Base-by-base conservation (phyloP, 2,888 invertebrate genomes). In the Limulus polyphemus region DNA sequence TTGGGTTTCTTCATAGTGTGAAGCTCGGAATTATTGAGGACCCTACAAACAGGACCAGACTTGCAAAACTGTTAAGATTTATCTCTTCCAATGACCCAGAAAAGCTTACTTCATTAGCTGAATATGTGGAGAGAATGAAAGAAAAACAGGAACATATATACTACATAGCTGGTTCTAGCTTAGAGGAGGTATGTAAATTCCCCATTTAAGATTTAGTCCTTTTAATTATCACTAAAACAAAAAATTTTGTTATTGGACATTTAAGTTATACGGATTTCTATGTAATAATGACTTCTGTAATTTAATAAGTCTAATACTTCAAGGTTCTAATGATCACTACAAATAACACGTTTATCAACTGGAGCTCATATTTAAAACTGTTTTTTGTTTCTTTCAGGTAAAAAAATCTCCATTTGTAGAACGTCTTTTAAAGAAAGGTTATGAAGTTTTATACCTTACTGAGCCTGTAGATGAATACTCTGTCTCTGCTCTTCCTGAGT, bases 391-490 rank as follows among this genome's bases (percentile, higher is more conserved):
- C 67, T 58, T n/a, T 32, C 68, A 80, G 79, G 90, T 93, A 52
- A 86, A 84, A 73, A 84, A 82, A 69, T 93, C 94, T 10, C 98
- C 98, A 58, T 99, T 99, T 78, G 95, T 94, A 58, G 99, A 99
- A 79, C 83, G 94, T 57, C 81, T 99, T 50, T 79, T 92, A 71
- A 85, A 85, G 75, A 92, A 91, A 77, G 97, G 97, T 13, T 94
- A 88, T 77, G 99, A 99, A 81, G 92, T 97, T 62, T 79, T 99
- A 66, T 97, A 86, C 76, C 81, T 99, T 58, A 85, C 87, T 11
- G 99, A 99, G 79, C 91, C 99, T 49, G 95, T 99, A 57, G 99
- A 99, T 79, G 99, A 99, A 79, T 99, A 99, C 79, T 87, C 90
- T 72, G 88, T 99, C 71, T 91, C 93, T 58, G 87, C 94, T 56